phyloP scores from a whole-genome alignment of 2,797 vertebrate species.

The Babyrousa celebensis region DNA sequence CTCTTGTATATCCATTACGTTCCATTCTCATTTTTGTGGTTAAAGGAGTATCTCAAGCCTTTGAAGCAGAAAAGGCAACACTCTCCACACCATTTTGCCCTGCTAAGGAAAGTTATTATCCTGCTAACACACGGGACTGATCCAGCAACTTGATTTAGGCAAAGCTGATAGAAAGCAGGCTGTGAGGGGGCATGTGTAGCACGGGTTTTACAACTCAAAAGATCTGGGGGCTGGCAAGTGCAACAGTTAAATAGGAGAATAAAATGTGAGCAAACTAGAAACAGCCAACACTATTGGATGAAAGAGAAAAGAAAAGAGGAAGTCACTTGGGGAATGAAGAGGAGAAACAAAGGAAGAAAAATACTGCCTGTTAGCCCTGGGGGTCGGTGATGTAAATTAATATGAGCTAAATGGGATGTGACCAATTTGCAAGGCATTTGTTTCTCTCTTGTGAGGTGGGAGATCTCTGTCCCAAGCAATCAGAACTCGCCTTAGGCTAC shows the following conservation, averaged over 20 bases:
- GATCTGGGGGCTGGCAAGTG: conserved; percentile 66
- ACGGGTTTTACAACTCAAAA: conserved; percentile 18
- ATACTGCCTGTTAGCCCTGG: conserved; percentile 84
- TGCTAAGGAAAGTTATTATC: conserved; percentile 82
- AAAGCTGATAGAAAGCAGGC: conserved; percentile 85
- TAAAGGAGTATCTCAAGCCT: conserved; percentile 82
- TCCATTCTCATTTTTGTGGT: conserved; percentile 82
- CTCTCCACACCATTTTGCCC: conserved; percentile 72
- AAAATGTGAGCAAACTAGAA: conserved; percentile 78
- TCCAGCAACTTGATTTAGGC: conserved; percentile 81
- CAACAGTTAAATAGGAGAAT: conserved; percentile 77
- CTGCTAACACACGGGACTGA: conserved; percentile 79
- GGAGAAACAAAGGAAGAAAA: conserved; percentile 84
- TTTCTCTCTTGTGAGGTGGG: conserved; percentile 89
- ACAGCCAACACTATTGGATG: conserved; percentile 69
- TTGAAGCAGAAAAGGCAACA: conserved; percentile 83
- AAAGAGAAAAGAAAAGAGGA: conserved; percentile 81
- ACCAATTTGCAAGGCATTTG: conserved; percentile 91
- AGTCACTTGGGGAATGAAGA: conserved; percentile 48
- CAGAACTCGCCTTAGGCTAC: conserved; percentile 86
- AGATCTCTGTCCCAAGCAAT: conserved; percentile 88
- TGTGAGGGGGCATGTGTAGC: conserved; percentile 42
- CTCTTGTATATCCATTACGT: conserved; percentile 66
- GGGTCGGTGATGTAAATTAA: conserved; percentile 90
- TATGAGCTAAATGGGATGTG: conserved; percentile 92